Percentiles rank a stretch among this genome's conserved stretches.
Conservation (phyloP, 2,797 vertebrate genomes). For the Pithecia hirsuta region DNA sequence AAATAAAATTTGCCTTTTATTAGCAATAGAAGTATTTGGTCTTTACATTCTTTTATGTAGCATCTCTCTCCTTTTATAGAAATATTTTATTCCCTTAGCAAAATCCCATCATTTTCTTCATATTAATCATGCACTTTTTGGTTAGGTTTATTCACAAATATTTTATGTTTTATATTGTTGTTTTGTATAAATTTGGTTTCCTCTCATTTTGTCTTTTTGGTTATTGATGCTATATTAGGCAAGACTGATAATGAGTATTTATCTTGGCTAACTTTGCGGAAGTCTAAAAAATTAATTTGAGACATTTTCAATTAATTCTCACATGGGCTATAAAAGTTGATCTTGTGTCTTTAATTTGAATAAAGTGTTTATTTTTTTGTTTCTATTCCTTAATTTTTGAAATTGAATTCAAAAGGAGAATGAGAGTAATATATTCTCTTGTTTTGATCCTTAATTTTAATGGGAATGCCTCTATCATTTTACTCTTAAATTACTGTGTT, state of each 20-base stretch:
- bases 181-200: not conserved
- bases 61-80: not conserved
- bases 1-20: not conserved
- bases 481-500: not conserved
- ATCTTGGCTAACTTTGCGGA: not conserved
- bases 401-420: not conserved
- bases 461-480: not conserved
- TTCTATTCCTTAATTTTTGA: not conserved
- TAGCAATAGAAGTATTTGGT: not conserved
- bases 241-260: not conserved
- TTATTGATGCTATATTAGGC: not conserved
- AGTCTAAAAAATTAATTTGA: not conserved
- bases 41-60: not conserved
- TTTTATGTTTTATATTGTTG: not conserved
- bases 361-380: not conserved
- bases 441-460: not conserved
- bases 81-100: not conserved
- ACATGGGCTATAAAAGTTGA: not conserved
- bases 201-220: not conserved
- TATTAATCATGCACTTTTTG: not conserved
- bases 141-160: not conserved
- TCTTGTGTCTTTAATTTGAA: not conserved
- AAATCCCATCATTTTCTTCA: not conserved
- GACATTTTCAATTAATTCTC: not conserved
- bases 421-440: not conserved